Conservation (phyloP, 2,797 vertebrate genomes). For the Rhabdophis nuchalis region DNA sequence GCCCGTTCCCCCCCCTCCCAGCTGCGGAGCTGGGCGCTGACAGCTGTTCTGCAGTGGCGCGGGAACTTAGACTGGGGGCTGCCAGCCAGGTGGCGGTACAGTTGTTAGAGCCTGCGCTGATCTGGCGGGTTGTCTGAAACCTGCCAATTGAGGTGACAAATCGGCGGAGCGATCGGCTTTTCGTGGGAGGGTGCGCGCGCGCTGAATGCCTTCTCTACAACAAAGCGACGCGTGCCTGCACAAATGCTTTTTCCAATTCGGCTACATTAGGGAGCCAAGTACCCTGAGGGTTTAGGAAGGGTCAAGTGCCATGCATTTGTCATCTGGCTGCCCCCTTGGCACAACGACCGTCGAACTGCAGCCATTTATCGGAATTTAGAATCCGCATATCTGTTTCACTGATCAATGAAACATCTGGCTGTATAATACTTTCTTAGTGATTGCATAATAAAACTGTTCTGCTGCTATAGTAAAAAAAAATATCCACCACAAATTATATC, state of each 20-base stretch:
- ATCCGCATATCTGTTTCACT: neutral
- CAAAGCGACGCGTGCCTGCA: neutral
- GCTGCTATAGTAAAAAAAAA: neutral
- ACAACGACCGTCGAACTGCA: neutral
- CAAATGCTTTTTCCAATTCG: neutral
- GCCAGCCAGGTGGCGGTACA: neutral
- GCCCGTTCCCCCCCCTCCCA: neutral
- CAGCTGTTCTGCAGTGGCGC: neutral
- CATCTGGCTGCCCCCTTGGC: neutral
- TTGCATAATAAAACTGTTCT: neutral
- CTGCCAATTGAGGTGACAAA: neutral
- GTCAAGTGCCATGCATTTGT: neutral
- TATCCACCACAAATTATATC: neutral
- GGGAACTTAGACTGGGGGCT: neutral
- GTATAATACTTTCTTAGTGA: neutral
- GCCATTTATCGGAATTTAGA: neutral
- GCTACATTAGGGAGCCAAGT: neutral
- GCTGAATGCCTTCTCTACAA: neutral
- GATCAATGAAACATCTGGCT: neutral
- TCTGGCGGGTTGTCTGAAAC: neutral
- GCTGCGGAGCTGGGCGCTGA: neutral
- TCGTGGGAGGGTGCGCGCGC: neutral
- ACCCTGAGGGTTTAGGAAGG: neutral
- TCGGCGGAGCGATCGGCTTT: neutral
- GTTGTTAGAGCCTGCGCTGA: neutral